Percentiles rank a stretch among this genome's conserved stretches.
These are phyloP conservation scores for Agrotis ipsilon DNA, from an alignment of 2,888 invertebrate genomes.

Conservation along the genomic window DNA sequence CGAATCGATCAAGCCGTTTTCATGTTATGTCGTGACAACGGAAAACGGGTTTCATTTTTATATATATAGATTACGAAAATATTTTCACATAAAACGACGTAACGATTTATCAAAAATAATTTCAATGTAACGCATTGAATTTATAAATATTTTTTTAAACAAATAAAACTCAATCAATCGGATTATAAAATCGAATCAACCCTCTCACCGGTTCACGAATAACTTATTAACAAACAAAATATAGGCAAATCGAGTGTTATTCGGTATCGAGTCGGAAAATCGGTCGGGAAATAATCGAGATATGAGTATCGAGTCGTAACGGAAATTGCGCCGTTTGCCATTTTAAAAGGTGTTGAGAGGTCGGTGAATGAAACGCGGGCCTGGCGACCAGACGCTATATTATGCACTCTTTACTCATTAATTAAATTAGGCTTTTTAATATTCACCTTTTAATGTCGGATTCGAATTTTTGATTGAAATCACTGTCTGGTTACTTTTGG, in stretches of 20 bases:
- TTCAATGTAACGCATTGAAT: background rate
- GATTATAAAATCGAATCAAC: conserved; percentile 42
- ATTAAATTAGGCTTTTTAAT: conserved; percentile 46
- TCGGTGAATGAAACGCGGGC: conserved; percentile 32
- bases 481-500: background rate
- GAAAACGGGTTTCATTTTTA: too few species aligned
- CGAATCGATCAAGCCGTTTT: too few species aligned
- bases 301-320: conserved; percentile 77
- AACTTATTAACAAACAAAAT: conserved; percentile 69
- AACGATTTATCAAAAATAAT: background rate
- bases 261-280: conserved; percentile 78
- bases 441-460: conserved; percentile 30
- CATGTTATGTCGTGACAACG: too few species aligned
- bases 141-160: background rate
- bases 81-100: background rate
- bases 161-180: conserved; percentile 8
- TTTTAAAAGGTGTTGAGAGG: conserved; percentile 77
- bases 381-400: conserved; percentile 26
- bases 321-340: conserved; percentile 86
- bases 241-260: conserved; percentile 71
- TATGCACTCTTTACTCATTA: conserved; percentile 55
- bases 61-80: too few species aligned
- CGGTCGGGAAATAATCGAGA: conserved; percentile 83
- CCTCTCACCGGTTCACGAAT: conserved; percentile 28
- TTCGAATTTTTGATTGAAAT: conserved; percentile 26